Evolutionary conservation across 1,140 invertebrate species (phyloP).

Genomic region (Cheumatopsyche charites): DNA sequence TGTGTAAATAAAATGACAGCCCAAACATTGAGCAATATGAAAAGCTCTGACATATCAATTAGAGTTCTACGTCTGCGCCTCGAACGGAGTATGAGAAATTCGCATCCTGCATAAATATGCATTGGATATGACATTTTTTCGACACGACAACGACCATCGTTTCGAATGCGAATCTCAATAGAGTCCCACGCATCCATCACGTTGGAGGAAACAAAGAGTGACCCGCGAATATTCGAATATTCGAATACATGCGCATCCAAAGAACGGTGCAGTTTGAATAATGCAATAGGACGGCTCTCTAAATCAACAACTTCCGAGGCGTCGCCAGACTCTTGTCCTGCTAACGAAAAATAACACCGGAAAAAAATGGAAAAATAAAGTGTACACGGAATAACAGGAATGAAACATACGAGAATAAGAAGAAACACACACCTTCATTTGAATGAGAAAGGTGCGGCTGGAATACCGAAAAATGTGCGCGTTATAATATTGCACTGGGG

Average conservation of each 20-base stretch:
- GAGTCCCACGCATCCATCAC: neutral
- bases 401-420: no score
- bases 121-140: neutral
- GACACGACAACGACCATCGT: neutral
- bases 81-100: no score
- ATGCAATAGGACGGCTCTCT: constrained; percentile 29
- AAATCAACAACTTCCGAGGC: constrained; percentile 40
- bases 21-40: no score
- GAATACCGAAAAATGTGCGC: neutral
- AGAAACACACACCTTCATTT: constrained; percentile 27
- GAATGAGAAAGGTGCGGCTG: constrained; percentile 28
- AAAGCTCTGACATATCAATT: no score
- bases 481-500: constrained; percentile 11
- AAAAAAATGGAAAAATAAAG: neutral
- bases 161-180: constrained; percentile 2
- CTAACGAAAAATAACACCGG: neutral
- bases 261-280: constrained; percentile 28
- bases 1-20: no score
- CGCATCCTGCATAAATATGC: neutral
- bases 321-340: constrained; percentile 10
- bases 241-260: constrained; percentile 13
- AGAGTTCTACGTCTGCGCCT: no score
- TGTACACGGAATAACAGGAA: no score
- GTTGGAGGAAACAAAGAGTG: constrained; percentile 3
- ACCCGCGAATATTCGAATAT: constrained; percentile 20